A percentile compares a stretch with the other conserved stretches of the same genome.
Conservation (phyloP, 2,113 vertebrate species). For the Sakesphorus luctuosus region DNA sequence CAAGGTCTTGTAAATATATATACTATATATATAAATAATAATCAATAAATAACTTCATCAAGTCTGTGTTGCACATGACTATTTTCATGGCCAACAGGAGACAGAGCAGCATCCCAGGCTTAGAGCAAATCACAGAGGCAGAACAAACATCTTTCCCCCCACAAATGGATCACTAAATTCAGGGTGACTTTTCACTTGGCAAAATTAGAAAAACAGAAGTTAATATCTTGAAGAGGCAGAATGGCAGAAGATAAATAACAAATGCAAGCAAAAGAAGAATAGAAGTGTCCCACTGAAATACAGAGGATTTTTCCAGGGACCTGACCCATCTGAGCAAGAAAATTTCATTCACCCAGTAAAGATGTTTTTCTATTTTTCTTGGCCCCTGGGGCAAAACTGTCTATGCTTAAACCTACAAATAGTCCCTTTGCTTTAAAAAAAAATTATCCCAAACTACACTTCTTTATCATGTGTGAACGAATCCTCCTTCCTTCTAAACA, state of each 20-base stretch:
- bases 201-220: neutral
- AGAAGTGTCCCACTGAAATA: neutral
- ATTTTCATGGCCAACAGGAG: neutral
- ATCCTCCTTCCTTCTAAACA: neutral
- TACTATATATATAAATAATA: too few relatives aligned
- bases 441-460: neutral
- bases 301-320: neutral
- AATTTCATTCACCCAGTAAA: neutral
- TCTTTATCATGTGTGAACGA: neutral
- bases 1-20: neutral
- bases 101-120: neutral
- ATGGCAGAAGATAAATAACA: neutral
- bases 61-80: neutral
- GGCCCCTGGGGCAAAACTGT: neutral
- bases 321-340: neutral
- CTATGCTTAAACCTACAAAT: neutral
- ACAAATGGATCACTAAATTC: neutral
- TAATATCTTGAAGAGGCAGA: neutral
- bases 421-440: neutral
- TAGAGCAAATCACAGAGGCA: neutral
- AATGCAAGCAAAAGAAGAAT: neutral
- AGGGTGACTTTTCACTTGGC: neutral
- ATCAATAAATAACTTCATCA: neutral
- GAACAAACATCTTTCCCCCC: neutral
- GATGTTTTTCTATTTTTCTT: neutral